These are phyloP conservation scores for Apoda limacodes DNA, from an alignment of 2,888 invertebrate genomes.

Conservation along the genomic window DNA sequence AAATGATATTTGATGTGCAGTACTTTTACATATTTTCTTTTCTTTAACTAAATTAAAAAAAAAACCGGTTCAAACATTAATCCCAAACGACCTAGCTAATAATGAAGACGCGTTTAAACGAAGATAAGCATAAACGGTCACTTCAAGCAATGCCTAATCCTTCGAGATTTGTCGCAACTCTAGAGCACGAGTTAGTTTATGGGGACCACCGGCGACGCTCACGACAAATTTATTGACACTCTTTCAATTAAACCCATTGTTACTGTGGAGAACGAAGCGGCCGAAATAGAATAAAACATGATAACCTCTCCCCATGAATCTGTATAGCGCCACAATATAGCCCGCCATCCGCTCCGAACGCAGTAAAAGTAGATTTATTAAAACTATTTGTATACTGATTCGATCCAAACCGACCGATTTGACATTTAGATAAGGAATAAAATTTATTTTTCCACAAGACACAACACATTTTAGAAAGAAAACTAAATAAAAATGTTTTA, in stretches of 20 bases:
- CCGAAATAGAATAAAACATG: slow-evolving; percentile 62
- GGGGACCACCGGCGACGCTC: slow-evolving; percentile 60
- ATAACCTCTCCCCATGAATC: slow-evolving; percentile 61
- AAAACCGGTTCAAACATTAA: no score
- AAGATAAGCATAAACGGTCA: slow-evolving; percentile 57
- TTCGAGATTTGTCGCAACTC: slow-evolving; percentile 40
- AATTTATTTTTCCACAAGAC: slow-evolving; percentile 64
- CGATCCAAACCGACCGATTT: slow-evolving; percentile 69
- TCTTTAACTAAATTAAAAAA: no score
- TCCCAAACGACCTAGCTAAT: no score
- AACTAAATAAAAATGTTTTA: slow-evolving; percentile 70
- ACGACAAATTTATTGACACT: slow-evolving; percentile 69
- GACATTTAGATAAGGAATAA: slow-evolving; percentile 69
- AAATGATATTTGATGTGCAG: no score
- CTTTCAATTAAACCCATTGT: slow-evolving; percentile 69
- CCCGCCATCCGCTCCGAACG: slow-evolving; percentile 42
- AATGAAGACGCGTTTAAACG: slow-evolving; percentile 52
- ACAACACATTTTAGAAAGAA: slow-evolving; percentile 55
- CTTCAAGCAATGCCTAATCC: slow-evolving; percentile 44
- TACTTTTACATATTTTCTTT: no score
- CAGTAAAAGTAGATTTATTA: slow-evolving; percentile 70
- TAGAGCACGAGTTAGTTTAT: slow-evolving; percentile 41
- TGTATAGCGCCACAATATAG: slow-evolving; percentile 53
- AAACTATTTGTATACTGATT: slow-evolving; percentile 70
- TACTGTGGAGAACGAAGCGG: slow-evolving; percentile 49